A percentile compares a stretch with the other conserved stretches of the same genome.
Conservation (phyloP, 2,113 vertebrate species). For the Pomatorhinus ruficollis region DNA sequence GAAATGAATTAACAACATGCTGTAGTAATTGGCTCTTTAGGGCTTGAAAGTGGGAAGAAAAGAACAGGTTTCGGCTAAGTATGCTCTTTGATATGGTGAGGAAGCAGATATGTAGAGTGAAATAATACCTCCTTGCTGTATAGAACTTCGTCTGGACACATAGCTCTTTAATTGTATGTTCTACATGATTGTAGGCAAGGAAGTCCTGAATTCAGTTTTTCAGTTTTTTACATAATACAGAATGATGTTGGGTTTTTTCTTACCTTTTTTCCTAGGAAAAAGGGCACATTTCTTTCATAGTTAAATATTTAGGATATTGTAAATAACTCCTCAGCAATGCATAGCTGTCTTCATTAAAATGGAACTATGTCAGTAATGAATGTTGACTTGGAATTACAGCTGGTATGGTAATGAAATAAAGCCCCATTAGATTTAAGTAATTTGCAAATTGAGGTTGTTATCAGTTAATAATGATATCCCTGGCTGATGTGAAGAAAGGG, state of each 20-base stretch:
- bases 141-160: not conserved
- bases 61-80: not conserved
- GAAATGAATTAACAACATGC: not conserved
- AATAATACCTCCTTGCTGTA: not conserved
- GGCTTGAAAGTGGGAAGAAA: not conserved
- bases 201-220: not conserved
- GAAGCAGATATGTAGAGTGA: not conserved
- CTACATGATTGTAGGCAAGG: not conserved
- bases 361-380: not conserved
- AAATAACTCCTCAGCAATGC: not conserved
- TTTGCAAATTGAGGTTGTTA: conserved; percentile 36
- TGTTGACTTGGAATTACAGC: conserved; percentile 15
- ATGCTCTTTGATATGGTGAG: not conserved
- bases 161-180: not conserved
- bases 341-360: conserved; percentile 8
- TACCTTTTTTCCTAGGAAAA: not conserved
- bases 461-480: conserved; percentile 41
- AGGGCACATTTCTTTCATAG: not conserved
- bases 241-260: not conserved
- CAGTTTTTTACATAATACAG: not conserved
- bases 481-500: not conserved
- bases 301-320: conserved; percentile 5
- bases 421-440: conserved; percentile 2
- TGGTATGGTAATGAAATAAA: conserved; percentile 29
- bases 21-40: not conserved